phyloP scores from a whole-genome alignment of 2,797 vertebrate genomes.

The Remorina albescens region DNA sequence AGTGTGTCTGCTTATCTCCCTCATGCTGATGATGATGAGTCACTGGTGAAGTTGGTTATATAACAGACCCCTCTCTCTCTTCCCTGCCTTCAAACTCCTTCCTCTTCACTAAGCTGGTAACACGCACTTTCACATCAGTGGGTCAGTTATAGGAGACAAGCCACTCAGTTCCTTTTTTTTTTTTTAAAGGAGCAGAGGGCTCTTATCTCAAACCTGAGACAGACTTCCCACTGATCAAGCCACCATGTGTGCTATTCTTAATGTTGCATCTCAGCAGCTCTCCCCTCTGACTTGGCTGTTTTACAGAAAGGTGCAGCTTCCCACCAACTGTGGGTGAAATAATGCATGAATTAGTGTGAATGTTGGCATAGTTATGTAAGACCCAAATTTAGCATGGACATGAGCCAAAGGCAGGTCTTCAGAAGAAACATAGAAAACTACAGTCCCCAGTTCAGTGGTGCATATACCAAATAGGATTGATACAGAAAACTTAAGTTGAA shows the following conservation, averaged over 20 bases:
- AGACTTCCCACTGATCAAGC: constrained; percentile 44
- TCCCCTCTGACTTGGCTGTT: constrained; percentile 60
- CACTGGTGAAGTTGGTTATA: constrained; percentile 83
- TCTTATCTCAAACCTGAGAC: constrained; percentile 46
- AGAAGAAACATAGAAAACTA: constrained; percentile 20
- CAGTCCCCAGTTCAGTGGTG: not conserved
- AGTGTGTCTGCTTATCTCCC: constrained; percentile 74
- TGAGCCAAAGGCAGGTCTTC: constrained; percentile 37
- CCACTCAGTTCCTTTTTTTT: constrained; percentile 42
- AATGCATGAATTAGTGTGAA: constrained; percentile 48
- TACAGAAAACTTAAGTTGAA: not conserved
- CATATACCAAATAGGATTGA: not conserved
- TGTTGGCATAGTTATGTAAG: constrained; percentile 64
- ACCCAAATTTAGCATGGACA: constrained; percentile 33
- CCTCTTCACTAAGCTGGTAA: constrained; percentile 84
- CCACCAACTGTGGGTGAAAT: constrained; percentile 65
- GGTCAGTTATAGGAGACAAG: constrained; percentile 74
- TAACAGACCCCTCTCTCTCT: constrained; percentile 76
- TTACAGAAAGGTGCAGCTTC: constrained; percentile 48
- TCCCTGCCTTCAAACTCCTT: constrained; percentile 79
- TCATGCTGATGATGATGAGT: constrained; percentile 83
- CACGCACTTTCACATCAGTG: constrained; percentile 70
- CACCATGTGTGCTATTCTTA: constrained; percentile 58
- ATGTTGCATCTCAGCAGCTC: constrained; percentile 50
- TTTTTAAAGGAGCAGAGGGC: constrained; percentile 52